A percentile compares a stretch with the other conserved stretches of the same genome.
Conservation (phyloP, 2,888 invertebrate genomes). For the Eurois occulta region DNA sequence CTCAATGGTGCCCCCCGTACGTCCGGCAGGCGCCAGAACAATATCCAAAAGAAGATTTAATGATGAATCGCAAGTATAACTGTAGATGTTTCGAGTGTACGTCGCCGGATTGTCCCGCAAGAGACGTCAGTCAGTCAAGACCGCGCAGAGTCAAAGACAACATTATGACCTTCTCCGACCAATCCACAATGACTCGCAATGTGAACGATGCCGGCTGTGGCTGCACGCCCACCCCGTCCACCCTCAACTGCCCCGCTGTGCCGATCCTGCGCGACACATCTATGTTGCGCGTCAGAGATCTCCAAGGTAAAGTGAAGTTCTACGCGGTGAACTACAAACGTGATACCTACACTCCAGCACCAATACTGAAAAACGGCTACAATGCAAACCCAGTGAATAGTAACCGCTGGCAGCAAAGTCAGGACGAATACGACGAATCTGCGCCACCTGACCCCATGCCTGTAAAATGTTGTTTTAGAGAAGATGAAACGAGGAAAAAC, state of each 20-base stretch:
- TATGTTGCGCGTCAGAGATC: slow-evolving; percentile 58
- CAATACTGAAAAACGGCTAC: slow-evolving; percentile 63
- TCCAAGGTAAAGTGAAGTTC: slow-evolving; percentile 42
- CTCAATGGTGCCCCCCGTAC: slow-evolving; percentile 74
- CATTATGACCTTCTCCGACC: slow-evolving; percentile 78
- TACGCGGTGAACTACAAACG: slow-evolving; percentile 21
- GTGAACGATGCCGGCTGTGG: slow-evolving; percentile 76
- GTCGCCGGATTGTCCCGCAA: slow-evolving; percentile 65
- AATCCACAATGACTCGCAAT: slow-evolving; percentile 78
- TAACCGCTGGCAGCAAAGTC: slow-evolving; percentile 9
- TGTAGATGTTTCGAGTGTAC: slow-evolving; percentile 74
- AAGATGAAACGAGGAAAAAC: slow-evolving; percentile 65
- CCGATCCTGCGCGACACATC: slow-evolving; percentile 32
- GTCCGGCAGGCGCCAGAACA: slow-evolving; percentile 64
- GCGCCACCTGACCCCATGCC: slow-evolving; percentile 1
- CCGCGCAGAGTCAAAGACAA: slow-evolving; percentile 70
- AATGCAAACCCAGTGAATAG: slow-evolving; percentile 1
- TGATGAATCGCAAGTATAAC: slow-evolving; percentile 38
- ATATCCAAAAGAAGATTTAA: slow-evolving; percentile 52
- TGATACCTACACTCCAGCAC: slow-evolving; percentile 46
- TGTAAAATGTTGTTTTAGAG: slow-evolving; percentile 38
- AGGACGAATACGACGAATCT: slow-evolving; percentile 14
- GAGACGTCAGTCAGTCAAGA: slow-evolving; percentile 37
- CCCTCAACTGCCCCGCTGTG: slow-evolving; percentile 51
- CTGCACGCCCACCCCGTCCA: slow-evolving; percentile 54